phyloP scores from a whole-genome alignment of 1,140 invertebrate genomes.

The Theocolax elegans region DNA sequence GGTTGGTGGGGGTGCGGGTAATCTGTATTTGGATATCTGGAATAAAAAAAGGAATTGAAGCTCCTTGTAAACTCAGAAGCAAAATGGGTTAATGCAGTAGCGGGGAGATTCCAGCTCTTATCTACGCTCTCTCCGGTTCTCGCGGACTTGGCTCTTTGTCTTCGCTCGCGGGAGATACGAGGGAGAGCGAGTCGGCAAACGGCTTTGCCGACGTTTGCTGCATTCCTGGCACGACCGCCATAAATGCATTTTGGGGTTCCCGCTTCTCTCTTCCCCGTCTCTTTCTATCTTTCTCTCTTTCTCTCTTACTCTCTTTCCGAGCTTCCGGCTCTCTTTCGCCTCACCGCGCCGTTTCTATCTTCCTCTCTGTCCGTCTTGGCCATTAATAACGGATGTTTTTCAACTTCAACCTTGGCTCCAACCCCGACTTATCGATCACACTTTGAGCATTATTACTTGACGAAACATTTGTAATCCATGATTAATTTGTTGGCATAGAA shows the following conservation, averaged over 20 bases:
- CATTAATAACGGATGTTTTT: slow-evolving; percentile 45
- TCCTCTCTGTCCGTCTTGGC: neutral
- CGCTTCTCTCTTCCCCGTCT: neutral
- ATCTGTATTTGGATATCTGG: slow-evolving; percentile 5
- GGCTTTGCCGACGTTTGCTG: slow-evolving; percentile 20
- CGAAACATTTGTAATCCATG: neutral
- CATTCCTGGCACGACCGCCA: slow-evolving; percentile 50
- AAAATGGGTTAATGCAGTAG: slow-evolving; percentile 23
- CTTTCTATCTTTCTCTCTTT: neutral
- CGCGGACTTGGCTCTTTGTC: slow-evolving; percentile 10
- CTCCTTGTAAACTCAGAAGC: neutral
- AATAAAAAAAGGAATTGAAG: neutral
- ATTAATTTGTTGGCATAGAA: slow-evolving; percentile 26
- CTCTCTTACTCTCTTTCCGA: neutral
- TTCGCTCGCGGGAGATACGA: slow-evolving; percentile 2
- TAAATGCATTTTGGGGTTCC: slow-evolving; percentile 46
- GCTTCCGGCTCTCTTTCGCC: too few species aligned
- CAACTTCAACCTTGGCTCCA: neutral
- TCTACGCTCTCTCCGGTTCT: slow-evolving; percentile 5
- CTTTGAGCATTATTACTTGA: slow-evolving; percentile 1
- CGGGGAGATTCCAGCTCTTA: slow-evolving; percentile 6
- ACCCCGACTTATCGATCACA: slow-evolving; percentile 1
- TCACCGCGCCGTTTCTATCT: too few species aligned
- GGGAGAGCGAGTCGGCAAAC: neutral
- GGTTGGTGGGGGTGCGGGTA: neutral